Percentiles rank a stretch among this genome's conserved stretches.
These are phyloP conservation scores for Euzetes globulus DNA, from an alignment of 2,888 invertebrate species.

Conservation along the genomic window DNA sequence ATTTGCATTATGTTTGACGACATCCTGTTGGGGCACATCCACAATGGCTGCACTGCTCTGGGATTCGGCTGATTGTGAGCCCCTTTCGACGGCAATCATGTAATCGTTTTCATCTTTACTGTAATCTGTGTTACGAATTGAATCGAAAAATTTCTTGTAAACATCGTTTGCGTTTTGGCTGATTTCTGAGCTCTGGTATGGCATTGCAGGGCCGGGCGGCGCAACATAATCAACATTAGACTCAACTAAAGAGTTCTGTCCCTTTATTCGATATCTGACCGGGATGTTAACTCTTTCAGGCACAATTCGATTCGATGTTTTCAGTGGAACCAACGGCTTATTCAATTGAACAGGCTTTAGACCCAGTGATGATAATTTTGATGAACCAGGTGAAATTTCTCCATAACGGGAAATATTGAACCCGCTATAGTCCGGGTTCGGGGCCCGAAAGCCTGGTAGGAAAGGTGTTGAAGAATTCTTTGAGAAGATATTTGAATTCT, in stretches of 20 bases:
- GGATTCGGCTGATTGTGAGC: conserved; percentile 15
- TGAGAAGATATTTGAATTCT: conserved; percentile 35
- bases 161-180: neutral
- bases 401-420: conserved; percentile 40
- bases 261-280: neutral
- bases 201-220: neutral
- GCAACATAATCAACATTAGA: no score
- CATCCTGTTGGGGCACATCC: neutral
- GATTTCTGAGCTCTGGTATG: neutral
- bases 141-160: neutral
- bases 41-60: neutral
- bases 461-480: conserved; percentile 42
- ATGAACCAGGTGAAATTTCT: neutral
- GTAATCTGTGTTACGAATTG: no score
- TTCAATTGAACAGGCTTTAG: neutral
- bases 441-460: conserved; percentile 42
- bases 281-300: neutral
- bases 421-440: conserved; percentile 42
- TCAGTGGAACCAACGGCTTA: conserved; percentile 1
- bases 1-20: neutral
- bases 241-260: neutral
- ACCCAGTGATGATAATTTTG: neutral
- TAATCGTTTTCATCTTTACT: neutral
- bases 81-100: neutral
- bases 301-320: neutral